Evolutionary conservation across 2,113 vertebrate species (phyloP).

Genomic region (Egretta garzetta): DNA sequence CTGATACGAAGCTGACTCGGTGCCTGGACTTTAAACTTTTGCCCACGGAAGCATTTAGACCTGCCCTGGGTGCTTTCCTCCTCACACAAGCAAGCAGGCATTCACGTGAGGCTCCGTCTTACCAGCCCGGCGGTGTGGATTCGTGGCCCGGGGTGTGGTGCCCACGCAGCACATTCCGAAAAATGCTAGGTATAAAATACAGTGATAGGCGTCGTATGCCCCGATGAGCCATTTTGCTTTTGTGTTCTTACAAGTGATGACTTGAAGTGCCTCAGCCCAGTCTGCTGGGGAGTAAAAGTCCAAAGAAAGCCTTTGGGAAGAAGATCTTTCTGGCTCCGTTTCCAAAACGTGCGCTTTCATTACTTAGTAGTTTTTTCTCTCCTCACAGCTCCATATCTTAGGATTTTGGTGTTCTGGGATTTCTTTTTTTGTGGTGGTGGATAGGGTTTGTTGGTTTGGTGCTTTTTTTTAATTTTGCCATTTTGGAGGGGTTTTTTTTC

Average conservation of each 20-base stretch:
- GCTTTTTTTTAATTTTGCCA: constrained; percentile 14
- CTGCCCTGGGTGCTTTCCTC: background rate
- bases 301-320: constrained; percentile 29
- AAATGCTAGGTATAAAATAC: background rate
- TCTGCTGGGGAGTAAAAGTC: constrained; percentile 29
- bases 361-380: constrained; percentile 41
- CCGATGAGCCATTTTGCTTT: background rate
- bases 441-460: background rate
- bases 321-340: background rate
- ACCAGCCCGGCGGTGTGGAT: background rate
- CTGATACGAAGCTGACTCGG: accelerated
- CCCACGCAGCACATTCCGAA: background rate
- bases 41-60: background rate
- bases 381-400: background rate
- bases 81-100: background rate
- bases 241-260: background rate
- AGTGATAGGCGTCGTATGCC: background rate
- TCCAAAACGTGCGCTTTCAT: constrained; percentile 40
- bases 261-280: constrained; percentile 17
- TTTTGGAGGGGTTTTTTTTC: constrained; percentile 60
- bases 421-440: background rate
- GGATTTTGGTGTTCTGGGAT: background rate
- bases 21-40: background rate
- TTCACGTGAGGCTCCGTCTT: accelerated
- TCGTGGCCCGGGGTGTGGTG: background rate